Evolutionary conservation across 53 echinoderm and acorn worm genomes (phyloP), one percentile per base, ranked within the genome.

Genomic region (Astropecten irregularis): DNA sequence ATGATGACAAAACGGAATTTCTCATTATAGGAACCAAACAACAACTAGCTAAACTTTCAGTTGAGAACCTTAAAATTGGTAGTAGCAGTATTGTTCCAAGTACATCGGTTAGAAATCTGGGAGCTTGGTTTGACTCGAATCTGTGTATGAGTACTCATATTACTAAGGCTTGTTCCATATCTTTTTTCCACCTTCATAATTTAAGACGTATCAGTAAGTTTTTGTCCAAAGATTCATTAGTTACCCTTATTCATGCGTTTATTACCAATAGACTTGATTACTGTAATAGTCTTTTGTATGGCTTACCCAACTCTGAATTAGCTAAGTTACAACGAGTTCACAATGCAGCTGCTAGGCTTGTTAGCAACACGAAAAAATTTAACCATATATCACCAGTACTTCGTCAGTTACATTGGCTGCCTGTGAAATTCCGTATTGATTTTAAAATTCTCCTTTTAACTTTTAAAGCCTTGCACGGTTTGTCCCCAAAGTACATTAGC

Each of bases 1-100:
- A 49, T 28, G 50, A 46, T 49, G 71, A 71, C 49, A 71, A 71
- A 71, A 71, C 71, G 47, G 71, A 40, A 47, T 71, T 48, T 71
- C 50, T 69, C 20, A 39, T 69, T 5, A 36, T 33, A 28, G 66
- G 66, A 33, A 66, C 32, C 32, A 66, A 66, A 66, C 31, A 66
- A 31, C 44, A 44, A 44, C 13, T 44, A 44, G 44, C 44, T 44
- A 44, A 44, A 13, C 44, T 44, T 44, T 51, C 51, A 51, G 51
- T 51, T 9, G 51, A 51, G 0, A 51, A 51, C 51, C 51, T 51
- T 51, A 51, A 51, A 58, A 58, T 58, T 58, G 58, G 58, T 3
- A 57, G 26, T 58, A 58, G 9, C 5, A 21, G 58, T 20, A 58
- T 58, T 58, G 29, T 25, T 58, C 58, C 58, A 58, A 58, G 28